Percentiles rank a stretch among this genome's conserved stretches.
These are phyloP conservation scores for Tethya wilhelma DNA, from an alignment of 37 sponge, comb jelly and placozoan genomes.

Conservation along the genomic window DNA sequence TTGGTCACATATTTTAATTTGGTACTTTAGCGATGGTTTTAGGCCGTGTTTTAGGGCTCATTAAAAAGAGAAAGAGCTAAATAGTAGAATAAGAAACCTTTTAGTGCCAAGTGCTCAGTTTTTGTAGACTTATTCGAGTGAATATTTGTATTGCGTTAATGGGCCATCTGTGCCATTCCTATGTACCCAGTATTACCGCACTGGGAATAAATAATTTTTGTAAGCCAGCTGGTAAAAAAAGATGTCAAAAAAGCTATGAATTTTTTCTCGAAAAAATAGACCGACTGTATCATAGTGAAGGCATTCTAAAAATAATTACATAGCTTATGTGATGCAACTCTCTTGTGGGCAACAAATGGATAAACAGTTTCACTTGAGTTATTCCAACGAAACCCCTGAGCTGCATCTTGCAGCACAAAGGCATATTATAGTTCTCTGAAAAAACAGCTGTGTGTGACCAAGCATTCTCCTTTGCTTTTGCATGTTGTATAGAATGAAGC, in stretches of 20 bases:
- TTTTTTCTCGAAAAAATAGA: slow-evolving; percentile 21
- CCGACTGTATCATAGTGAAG: slow-evolving; percentile 40
- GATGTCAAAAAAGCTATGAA: slow-evolving; percentile 21
- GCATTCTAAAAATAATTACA: slow-evolving; percentile 37
- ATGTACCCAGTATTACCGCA: too few species aligned
- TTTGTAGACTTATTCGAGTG: too few species aligned
- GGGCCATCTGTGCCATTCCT: too few species aligned
- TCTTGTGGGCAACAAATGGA: slow-evolving; percentile 28
- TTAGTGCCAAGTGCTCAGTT: too few species aligned
- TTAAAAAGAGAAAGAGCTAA: too few species aligned
- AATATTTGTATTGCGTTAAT: too few species aligned
- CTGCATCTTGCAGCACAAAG: slow-evolving; percentile 49
- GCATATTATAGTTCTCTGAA: slow-evolving; percentile 54
- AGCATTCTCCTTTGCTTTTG: background rate
- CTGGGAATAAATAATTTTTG: too few species aligned
- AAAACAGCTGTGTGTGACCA: slow-evolving; percentile 25
- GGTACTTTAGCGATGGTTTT: too few species aligned
- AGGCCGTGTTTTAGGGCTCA: too few species aligned
- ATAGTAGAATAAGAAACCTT: too few species aligned
- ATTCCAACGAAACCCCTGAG: slow-evolving; percentile 59
- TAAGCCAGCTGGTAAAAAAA: background rate
- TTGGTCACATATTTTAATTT: too few species aligned
- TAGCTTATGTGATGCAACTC: slow-evolving; percentile 25
- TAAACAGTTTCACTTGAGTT: slow-evolving; percentile 46
- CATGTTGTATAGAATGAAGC: background rate